Percentiles rank a stretch among this genome's conserved stretches.
Conservation (phyloP, 2,113 vertebrate species). For the Mustela lutreola region DNA sequence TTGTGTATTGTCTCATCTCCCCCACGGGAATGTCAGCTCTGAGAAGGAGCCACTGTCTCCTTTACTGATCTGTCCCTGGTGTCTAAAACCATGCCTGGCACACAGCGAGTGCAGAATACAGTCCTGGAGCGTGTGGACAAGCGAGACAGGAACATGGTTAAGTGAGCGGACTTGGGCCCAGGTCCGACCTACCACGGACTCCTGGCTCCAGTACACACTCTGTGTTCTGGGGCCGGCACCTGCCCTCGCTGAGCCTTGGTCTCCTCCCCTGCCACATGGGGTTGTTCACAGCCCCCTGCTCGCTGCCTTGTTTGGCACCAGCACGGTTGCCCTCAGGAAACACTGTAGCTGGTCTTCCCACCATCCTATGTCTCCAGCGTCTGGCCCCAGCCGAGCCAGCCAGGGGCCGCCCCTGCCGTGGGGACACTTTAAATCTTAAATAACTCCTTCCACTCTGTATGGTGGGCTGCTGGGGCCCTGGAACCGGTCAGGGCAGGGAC, state of each 20-base stretch:
- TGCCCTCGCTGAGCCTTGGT: neutral
- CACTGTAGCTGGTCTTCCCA: neutral
- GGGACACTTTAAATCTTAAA: neutral
- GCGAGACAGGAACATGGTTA: neutral
- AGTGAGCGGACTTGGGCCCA: neutral
- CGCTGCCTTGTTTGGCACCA: accelerated
- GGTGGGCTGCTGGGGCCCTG: neutral
- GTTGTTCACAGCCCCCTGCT: neutral
- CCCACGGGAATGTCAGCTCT: neutral
- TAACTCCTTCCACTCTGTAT: neutral
- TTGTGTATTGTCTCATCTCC: neutral
- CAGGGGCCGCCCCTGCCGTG: neutral
- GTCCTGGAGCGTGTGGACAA: accelerated
- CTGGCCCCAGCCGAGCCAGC: neutral
- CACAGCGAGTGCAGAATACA: neutral
- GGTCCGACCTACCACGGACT: neutral
- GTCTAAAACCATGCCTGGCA: neutral
- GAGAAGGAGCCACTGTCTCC: neutral
- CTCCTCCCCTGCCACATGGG: neutral
- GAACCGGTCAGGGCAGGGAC: neutral
- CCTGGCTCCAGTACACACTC: neutral
- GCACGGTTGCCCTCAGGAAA: accelerated
- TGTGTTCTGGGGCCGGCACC: neutral
- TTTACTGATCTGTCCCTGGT: neutral
- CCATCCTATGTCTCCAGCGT: neutral